Base-by-base conservation (phyloP, 2,888 invertebrate species). In the Lordiphosa fenestrarum region DNA sequence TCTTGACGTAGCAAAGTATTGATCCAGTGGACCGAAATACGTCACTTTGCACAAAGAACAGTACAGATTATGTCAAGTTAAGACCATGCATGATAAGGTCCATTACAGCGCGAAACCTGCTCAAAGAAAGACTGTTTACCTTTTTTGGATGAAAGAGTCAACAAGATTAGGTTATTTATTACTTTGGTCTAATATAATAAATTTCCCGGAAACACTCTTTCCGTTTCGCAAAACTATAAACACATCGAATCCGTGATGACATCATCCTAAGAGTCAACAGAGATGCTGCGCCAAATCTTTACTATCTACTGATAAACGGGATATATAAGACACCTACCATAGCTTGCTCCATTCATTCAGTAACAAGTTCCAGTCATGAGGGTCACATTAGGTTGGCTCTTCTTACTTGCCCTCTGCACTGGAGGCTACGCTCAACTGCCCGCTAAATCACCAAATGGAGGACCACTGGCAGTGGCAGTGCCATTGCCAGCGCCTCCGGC, bases 231-330 rank as follows among this genome's bases (percentile, higher is more conserved):
- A 33, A 53, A 41, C 58, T 47, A 67, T 71, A 73, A 72, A 72
- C 63, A 76, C 56, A 69, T 83, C 83, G 71, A 73, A 80, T 47
- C 6, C 6, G 6, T 25, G 25, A 25, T 25, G 6, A 25, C 25
- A 25, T 25, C 25, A 12, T 41, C 19, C 42, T 82, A 74, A 51
- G 39, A 38, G 57, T 80, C 64, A 78, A 78, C 67, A 71, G 15
- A 33, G 46, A 48, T 63, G 66, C 53, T 78, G 78, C 78, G 78
- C 48, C 71, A 83, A 83, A 75, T 56, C 25, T 25, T 53, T 19
- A 52, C 64, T 71, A 82, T 82, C 82, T 64, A 21, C 30, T 61
- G 70, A 66, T 42, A 64, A 25, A 6, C 35, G n/a, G 15, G 7
- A 33, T 23, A 19, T 33, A 21, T 13, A 53, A 30, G 30, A 30